Base-by-base conservation (phyloP, 2,797 vertebrate genomes). In the Numenius phaeopus region DNA sequence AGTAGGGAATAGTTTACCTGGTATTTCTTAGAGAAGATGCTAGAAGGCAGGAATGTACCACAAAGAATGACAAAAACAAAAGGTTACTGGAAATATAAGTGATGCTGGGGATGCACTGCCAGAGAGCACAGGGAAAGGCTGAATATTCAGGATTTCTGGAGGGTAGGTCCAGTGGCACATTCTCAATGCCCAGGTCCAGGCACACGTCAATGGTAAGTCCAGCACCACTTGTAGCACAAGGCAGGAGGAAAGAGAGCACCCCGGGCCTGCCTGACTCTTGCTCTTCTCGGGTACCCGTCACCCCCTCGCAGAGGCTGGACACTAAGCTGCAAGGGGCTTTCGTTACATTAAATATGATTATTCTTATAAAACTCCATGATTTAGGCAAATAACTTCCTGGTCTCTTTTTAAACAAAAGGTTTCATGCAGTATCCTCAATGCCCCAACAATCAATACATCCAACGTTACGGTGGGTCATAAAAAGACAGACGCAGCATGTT, bases 401-500 rank as follows among this genome's bases (percentile, higher is more conserved):
- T 16, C 23, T 26, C 5, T 44, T 67, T 78, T 71, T 19, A 50
- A 64, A n/a, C 1, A 6, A 10, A 46, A 26, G 17, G n/a, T 62
- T 89, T 85, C 55, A 30, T 2, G n/a, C 27, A 59, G 52, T 16
- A 24, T 30, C 46, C 50, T 61, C 2, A 0, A 54, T 21, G 16
- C 19, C 42, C 7, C 67, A 23, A 7, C 22, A 37, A 71, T 19
- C 37, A 17, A 66, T 17, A 23, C 24, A 9, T 21, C n/a, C 52
- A 57, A 3, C 12, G 4, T 30, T 15, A 62, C 0, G 0, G 7
- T 11, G 11, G 19, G 24, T 49, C 39, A 32, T 7, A 32, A 50
- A 66, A 57, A 90, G 69, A 49, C 44, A 81, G 26, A 14, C 6
- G 13, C 18, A 70, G 40, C 0, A 0, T 5, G 7, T 62, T 77